Conservation (phyloP, 2,797 vertebrate species). For the Gallinago stenura region DNA sequence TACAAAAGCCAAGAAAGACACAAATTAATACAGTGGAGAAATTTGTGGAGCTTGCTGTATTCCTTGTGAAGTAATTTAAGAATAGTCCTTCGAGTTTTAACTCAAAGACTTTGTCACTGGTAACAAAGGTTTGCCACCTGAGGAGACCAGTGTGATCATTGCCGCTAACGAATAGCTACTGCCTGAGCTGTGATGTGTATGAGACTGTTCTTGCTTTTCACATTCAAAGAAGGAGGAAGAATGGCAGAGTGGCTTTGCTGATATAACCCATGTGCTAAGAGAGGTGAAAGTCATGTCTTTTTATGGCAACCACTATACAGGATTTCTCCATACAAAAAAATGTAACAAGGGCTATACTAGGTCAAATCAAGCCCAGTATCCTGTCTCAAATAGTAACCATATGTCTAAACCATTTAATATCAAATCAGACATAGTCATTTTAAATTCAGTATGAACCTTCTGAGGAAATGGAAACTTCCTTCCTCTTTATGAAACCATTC, state of each 20-base stretch:
- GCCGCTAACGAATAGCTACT: not conserved
- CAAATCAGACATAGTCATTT: constrained; percentile 5
- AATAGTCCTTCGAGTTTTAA: not conserved
- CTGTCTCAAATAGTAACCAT: constrained; percentile 32
- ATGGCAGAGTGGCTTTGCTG: not conserved
- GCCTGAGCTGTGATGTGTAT: not conserved
- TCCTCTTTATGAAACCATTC: constrained; percentile 50
- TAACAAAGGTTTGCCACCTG: not conserved
- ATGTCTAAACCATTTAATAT: constrained; percentile 27
- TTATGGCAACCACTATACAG: not conserved
- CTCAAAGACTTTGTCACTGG: not conserved
- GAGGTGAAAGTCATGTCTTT: not conserved
- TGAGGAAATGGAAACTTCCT: constrained; percentile 52
- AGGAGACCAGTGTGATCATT: not conserved
- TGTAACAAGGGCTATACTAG: not conserved
- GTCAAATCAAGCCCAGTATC: not conserved
- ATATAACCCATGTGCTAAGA: not conserved
- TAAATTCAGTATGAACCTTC: constrained; percentile 42
- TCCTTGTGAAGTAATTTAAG: not conserved
- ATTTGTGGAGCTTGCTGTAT: not conserved
- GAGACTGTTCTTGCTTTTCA: not conserved
- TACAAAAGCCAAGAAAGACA: not conserved
- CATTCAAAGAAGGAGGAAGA: not conserved
- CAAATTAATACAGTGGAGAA: not conserved
- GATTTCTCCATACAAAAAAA: not conserved